These are phyloP conservation scores for Drosophila mayri DNA, from an alignment of 1,140 invertebrate species.

Conservation along the genomic window DNA sequence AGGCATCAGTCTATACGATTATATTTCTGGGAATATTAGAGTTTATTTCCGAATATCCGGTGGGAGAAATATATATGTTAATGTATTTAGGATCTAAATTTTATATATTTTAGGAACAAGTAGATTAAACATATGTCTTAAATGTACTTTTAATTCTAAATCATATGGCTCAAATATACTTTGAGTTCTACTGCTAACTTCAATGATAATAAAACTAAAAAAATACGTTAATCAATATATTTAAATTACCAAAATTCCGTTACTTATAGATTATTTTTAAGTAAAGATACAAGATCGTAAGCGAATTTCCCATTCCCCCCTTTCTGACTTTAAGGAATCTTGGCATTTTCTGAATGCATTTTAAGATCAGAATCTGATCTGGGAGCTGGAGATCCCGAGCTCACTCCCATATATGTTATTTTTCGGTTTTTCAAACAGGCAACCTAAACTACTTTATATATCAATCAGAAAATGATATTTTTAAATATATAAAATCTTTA, in stretches of 20 bases:
- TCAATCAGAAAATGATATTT: background rate
- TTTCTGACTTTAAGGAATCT: background rate
- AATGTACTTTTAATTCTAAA: background rate
- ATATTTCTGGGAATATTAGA: background rate
- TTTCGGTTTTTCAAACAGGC: no score
- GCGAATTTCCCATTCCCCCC: background rate
- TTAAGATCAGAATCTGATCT: background rate
- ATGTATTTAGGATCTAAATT: no score
- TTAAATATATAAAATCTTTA: background rate
- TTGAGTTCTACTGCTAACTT: no score
- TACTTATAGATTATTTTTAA: background rate
- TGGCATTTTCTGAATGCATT: background rate
- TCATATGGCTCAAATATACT: no score
- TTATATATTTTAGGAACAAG: background rate
- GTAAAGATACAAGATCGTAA: background rate
- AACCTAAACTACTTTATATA: background rate
- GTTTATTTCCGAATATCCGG: conserved; percentile 2
- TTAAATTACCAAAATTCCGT: background rate
- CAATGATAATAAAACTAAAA: background rate
- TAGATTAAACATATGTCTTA: background rate
- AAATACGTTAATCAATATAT: background rate
- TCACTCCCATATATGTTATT: background rate
- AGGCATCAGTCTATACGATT: background rate
- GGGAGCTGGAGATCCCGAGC: background rate
- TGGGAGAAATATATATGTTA: background rate